Conservation (phyloP, 2,888 invertebrate genomes). For the Hipparchia semele region DNA sequence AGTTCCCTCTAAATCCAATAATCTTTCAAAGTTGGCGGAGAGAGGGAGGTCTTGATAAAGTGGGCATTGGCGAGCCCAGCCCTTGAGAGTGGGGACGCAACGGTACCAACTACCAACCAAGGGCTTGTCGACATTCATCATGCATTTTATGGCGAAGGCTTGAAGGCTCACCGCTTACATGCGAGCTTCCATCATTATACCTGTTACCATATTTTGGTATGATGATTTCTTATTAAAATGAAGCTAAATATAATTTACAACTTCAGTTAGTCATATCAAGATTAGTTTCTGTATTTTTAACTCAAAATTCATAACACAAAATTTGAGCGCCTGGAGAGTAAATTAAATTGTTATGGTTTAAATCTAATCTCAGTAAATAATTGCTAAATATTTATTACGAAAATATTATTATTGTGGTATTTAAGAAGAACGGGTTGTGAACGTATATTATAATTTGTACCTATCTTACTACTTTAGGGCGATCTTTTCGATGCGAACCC, state of each 20-base stretch:
- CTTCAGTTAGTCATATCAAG: neutral
- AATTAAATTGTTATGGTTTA: neutral
- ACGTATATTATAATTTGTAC: too few species aligned
- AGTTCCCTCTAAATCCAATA: slow-evolving; percentile 23
- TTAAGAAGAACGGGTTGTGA: too few species aligned
- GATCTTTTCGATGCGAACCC: neutral
- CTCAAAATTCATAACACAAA: neutral
- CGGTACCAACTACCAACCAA: slow-evolving; percentile 74
- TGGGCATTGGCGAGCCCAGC: slow-evolving; percentile 63
- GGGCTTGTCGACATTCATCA: slow-evolving; percentile 78
- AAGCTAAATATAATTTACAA: slow-evolving; percentile 18
- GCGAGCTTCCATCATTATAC: slow-evolving; percentile 63
- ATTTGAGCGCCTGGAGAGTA: neutral
- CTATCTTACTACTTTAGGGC: too few species aligned
- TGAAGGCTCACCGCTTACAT: slow-evolving; percentile 72
- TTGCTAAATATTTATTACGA: too few species aligned
- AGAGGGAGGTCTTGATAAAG: slow-evolving; percentile 51
- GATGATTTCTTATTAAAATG: slow-evolving; percentile 27
- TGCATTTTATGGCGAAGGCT: slow-evolving; percentile 75
- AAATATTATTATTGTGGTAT: too few species aligned
- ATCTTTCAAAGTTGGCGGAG: slow-evolving; percentile 46
- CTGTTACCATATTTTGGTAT: slow-evolving; percentile 46
- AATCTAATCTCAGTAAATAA: too few species aligned
- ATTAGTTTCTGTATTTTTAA: slow-evolving; percentile 1
- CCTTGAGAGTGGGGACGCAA: slow-evolving; percentile 74